Base-by-base conservation (phyloP, 2,888 invertebrate species). In the Papilio protenor region DNA sequence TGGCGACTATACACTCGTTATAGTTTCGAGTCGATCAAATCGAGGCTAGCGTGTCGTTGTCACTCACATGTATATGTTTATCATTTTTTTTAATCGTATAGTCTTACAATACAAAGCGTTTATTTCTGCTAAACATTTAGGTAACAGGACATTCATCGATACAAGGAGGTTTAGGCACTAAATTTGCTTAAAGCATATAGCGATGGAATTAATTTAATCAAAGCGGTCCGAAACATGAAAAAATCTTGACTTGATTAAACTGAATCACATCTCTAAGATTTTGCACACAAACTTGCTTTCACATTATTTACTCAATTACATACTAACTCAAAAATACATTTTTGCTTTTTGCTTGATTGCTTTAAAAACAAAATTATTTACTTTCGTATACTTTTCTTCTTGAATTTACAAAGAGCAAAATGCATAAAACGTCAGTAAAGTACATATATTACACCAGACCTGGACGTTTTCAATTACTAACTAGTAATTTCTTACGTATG, bases 1-100 rank as follows among this genome's bases (percentile, higher is more conserved):
- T 92, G 92, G 92, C 91, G 93, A 91, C 89, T 92, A 87, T 86
- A 87, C 89, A 86, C 85, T 90, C 84, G 87, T 92, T 91, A 93
- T 92, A 91, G 91, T 90, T 90, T 90, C 88, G 87, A 89, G 88
- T 89, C 84, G 87, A 88, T 89, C 88, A 88, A 91, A 90, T 90
- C 88, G 88, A 85, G 86, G 87, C 86, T 86, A 87, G 84, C 85
- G 82, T 87, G 85, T 87, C 83, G 84, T 69, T 72, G 47, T 57
- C 21, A 2, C 66, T 69, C 73, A 47, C 66, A n/a, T 73, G 21
- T 59, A 73, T 77, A 73, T 77, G 47, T 73, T 73, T 66, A 69
- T 66, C 23, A 40, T 73, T 45, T 77, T 66, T 66, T 77, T 57
- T 70, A 27, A 52, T 27, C 3, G 40, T 49, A 11, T 27, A 21